These are phyloP conservation scores for Scelioninae gen. 1 DNA, from an alignment of 2,888 invertebrate species.

Conservation along the genomic window DNA sequence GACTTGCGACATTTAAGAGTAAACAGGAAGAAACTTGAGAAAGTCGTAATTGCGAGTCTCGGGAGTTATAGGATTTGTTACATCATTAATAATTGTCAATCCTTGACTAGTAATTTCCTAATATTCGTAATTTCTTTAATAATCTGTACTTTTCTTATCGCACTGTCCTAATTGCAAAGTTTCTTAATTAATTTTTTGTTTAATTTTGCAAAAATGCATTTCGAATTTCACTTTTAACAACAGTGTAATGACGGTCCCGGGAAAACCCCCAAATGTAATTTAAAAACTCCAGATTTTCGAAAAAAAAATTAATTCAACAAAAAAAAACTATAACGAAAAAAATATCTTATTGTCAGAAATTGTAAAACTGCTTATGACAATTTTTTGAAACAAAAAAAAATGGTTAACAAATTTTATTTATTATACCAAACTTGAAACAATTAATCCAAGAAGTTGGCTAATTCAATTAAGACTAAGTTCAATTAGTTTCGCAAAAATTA, in stretches of 20 bases:
- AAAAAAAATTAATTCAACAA: no score
- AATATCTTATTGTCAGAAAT: no score
- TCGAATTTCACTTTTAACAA: not conserved
- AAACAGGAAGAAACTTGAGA: constrained; percentile 59
- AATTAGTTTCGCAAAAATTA: not conserved
- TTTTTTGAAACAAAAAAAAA: no score
- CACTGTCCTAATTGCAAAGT: not conserved
- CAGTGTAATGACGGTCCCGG: no score
- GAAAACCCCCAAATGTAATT: no score
- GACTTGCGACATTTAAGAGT: constrained; percentile 44
- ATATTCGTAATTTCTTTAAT: constrained; percentile 28
- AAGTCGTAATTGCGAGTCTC: constrained; percentile 43
- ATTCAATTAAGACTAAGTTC: no score
- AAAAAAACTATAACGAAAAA: no score
- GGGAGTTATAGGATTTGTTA: constrained; percentile 35
- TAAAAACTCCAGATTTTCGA: no score
- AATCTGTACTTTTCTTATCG: constrained; percentile 1
- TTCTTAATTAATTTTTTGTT: not conserved
- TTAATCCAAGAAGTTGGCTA: no score
- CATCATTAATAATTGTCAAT: constrained; percentile 46
- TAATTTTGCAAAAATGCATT: not conserved
- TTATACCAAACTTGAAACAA: no score
- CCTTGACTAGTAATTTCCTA: constrained; percentile 16
- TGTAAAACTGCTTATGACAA: no score
- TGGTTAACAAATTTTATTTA: no score